Percentiles rank a stretch among this genome's conserved stretches.
Evolutionary conservation across 2,113 vertebrate species (phyloP).

Genomic region (Phylloscopus whistleri): DNA sequence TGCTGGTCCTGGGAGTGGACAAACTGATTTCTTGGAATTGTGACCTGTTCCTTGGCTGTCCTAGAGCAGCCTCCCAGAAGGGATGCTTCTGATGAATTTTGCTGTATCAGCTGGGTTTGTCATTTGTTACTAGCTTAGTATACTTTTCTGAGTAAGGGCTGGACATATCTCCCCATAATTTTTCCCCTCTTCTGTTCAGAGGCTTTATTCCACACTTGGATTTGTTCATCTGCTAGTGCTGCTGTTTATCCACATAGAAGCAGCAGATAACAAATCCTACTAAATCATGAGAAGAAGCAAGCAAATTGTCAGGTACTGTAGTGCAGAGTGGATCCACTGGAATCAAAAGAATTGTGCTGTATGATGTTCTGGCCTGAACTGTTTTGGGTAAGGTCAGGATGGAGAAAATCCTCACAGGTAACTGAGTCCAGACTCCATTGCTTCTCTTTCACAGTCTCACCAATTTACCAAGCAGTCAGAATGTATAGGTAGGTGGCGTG

Average conservation of each 20-base stretch:
- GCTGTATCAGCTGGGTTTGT: neutral
- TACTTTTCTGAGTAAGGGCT: neutral
- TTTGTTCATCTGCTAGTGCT: neutral
- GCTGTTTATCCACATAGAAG: neutral
- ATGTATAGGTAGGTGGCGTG: neutral
- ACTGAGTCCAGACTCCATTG: accelerated
- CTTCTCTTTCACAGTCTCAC: neutral
- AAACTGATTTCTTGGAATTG: neutral
- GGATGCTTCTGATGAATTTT: neutral
- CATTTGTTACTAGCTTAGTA: neutral
- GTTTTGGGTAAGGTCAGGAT: neutral
- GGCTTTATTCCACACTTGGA: neutral
- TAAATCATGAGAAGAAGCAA: neutral
- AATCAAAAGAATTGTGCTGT: neutral
- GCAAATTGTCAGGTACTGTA: neutral
- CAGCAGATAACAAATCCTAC: neutral
- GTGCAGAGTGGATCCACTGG: neutral
- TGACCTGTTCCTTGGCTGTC: neutral
- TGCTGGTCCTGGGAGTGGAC: neutral
- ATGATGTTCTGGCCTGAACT: neutral
- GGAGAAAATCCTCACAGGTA: neutral
- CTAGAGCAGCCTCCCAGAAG: neutral
- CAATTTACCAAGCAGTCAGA: neutral
- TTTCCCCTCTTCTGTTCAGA: neutral
- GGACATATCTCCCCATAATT: neutral